A percentile compares a stretch with the other conserved stretches of the same genome.
phyloP scores from a whole-genome alignment of 2,113 vertebrate species.

The Actenoides lindsayi region DNA sequence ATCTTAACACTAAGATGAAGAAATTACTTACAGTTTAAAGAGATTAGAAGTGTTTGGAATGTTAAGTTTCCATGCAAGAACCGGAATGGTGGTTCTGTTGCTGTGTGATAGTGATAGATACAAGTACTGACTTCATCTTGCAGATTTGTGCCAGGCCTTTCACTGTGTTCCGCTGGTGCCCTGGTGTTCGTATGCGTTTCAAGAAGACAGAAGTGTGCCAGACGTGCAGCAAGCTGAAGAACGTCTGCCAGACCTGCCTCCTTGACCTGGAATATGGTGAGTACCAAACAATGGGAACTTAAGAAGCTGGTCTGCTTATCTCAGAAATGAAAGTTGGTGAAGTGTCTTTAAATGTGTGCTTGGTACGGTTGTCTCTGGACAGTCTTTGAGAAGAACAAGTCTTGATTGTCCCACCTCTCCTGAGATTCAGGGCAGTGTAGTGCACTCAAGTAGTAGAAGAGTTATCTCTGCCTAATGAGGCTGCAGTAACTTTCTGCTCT shows the following conservation, averaged over 20 bases:
- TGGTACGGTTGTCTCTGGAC: background rate
- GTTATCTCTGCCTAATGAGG: background rate
- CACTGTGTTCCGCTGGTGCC: conserved; percentile 98
- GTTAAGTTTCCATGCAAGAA: background rate
- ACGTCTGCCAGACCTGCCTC: conserved; percentile 97
- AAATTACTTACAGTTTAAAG: background rate
- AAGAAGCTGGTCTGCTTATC: background rate
- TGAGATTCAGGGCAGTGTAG: background rate
- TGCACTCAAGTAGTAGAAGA: background rate
- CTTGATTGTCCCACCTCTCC: background rate
- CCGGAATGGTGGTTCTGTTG: background rate
- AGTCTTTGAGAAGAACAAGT: background rate
- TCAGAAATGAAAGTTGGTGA: background rate
- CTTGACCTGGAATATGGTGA: conserved; percentile 96
- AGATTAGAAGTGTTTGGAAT: background rate
- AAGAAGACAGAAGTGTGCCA: conserved; percentile 99
- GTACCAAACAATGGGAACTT: background rate
- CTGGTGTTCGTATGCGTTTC: conserved; percentile 96
- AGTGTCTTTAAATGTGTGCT: background rate
- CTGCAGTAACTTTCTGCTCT: background rate
- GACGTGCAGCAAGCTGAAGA: conserved; percentile 98
- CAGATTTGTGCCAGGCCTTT: conserved; percentile 98
- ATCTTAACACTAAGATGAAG: background rate
- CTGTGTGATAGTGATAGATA: background rate
- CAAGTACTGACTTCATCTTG: background rate